Percentiles rank a stretch among this genome's conserved stretches.
Conservation (phyloP, 2,888 invertebrate species). For the Lepas anatifera region DNA sequence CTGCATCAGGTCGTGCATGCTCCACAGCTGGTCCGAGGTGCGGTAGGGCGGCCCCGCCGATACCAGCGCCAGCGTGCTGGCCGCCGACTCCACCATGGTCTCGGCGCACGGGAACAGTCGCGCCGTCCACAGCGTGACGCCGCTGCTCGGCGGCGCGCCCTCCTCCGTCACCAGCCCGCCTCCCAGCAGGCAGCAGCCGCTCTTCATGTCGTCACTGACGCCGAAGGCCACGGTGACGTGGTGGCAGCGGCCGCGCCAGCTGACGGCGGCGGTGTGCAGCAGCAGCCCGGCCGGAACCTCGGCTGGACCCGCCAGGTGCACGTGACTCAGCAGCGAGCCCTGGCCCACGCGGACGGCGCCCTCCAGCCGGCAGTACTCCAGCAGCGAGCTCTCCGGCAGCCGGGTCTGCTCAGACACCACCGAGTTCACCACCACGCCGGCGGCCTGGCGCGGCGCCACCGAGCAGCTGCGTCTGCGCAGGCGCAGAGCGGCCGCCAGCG, state of each 20-base stretch:
- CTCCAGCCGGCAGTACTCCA: conserved; percentile 1
- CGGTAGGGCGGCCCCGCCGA: background rate
- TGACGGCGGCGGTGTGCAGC: conserved; percentile 2
- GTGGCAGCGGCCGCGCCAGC: background rate
- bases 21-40: background rate
- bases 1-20: background rate
- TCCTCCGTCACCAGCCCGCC: background rate
- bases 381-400: background rate
- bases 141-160: background rate
- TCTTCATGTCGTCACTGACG: background rate
- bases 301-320: background rate
- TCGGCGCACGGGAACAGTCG: background rate
- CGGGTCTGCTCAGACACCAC: background rate
- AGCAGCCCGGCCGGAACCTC: background rate
- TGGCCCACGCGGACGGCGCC: background rate
- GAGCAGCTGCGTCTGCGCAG: background rate
- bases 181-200: too few relatives aligned
- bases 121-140: background rate
- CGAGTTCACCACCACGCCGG: background rate
- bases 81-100: background rate
- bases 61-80: background rate
- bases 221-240: background rate
- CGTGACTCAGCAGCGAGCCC: background rate
- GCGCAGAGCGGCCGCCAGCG: background rate
- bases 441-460: background rate